Percentiles rank a stretch among this genome's conserved stretches.
Evolutionary conservation across 2,888 invertebrate genomes (phyloP).

Genomic region (Isoperla grammatica): DNA sequence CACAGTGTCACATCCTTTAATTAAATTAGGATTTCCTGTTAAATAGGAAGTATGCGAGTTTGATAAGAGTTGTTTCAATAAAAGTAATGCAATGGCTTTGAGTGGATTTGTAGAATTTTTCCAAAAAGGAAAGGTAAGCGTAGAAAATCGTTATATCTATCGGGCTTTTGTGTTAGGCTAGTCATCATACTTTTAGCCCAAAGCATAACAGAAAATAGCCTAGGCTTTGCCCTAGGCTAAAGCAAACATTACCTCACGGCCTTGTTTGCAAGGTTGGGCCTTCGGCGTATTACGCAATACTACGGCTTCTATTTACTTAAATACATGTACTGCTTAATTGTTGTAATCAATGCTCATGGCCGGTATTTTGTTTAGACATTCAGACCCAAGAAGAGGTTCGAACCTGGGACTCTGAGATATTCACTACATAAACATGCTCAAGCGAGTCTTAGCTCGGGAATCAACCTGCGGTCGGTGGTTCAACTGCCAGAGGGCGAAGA

Average conservation of each 20-base stretch:
- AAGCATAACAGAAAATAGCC: no score
- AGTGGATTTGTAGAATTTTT: slow-evolving; percentile 71
- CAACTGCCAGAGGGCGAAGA: slow-evolving; percentile 78
- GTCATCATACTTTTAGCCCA: no score
- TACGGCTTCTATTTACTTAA: no score
- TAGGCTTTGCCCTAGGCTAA: no score
- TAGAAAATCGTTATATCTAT: neutral
- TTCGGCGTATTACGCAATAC: neutral
- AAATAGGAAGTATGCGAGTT: neutral
- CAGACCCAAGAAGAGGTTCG: slow-evolving; percentile 80
- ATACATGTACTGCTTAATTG: neutral
- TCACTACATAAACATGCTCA: slow-evolving; percentile 87
- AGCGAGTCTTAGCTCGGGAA: slow-evolving; percentile 83
- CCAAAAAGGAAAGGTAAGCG: slow-evolving; percentile 64
- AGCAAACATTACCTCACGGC: neutral
- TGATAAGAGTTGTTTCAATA: neutral
- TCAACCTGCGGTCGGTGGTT: slow-evolving; percentile 76
- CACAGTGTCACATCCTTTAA: neutral
- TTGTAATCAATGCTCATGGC: neutral
- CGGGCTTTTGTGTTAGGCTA: no score
- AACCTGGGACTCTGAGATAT: slow-evolving; percentile 79
- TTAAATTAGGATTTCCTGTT: neutral
- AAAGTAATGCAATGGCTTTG: slow-evolving; percentile 50
- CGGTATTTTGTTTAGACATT: slow-evolving; percentile 61
- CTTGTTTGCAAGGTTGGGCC: slow-evolving; percentile 10